Base-by-base conservation (phyloP, 2,888 invertebrate genomes). In the Spatulosminthurus flaviceps region DNA sequence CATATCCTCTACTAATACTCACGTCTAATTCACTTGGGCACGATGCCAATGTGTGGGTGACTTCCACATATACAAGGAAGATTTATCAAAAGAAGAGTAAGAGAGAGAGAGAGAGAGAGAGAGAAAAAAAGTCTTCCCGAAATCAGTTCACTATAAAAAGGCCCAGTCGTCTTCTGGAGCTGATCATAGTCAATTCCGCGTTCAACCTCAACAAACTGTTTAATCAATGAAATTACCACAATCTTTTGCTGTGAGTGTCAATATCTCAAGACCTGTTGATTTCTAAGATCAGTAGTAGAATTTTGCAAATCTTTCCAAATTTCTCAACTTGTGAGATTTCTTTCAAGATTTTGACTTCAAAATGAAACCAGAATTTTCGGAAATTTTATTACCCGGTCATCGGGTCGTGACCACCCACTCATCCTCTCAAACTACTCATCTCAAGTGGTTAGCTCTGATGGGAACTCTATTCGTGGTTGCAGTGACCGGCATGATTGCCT, bases 331-430 rank as follows among this genome's bases (percentile, higher is more conserved):
- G n/a, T n/a, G n/a, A n/a, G n/a, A n/a, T n/a, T n/a, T n/a, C n/a
- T n/a, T n/a, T n/a, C 34, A 34, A 34, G 34, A 7, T 34, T 9
- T 34, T 34, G 34, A 34, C 34, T 34, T 67, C 26, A 67, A 34
- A 24, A 84, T 84, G 84, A 84, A 84, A 73, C 82, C 83, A 42
- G 84, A 83, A 78, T 84, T 84, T 82, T 82, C 84, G 60, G 81
- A 84, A 73, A 72, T 84, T 70, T 80, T 84, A 41, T 66, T 84
- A 75, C 83, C 84, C 72, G 79, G 79, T 24, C 78, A 66, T 28
- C 76, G 67, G 67, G 43, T 70, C 74, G 28, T 79, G 76, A 43
- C 79, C 75, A n/a, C 66, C 64, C n/a, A n/a, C n/a, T 19, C 73
- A 70, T 67, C 41, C 22, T 34, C 19, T 43, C 22, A 69, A n/a